A percentile compares a stretch with the other conserved stretches of the same genome.
phyloP scores from a whole-genome alignment of 1,140 invertebrate genomes.

The Propsilocerus akamusi region DNA sequence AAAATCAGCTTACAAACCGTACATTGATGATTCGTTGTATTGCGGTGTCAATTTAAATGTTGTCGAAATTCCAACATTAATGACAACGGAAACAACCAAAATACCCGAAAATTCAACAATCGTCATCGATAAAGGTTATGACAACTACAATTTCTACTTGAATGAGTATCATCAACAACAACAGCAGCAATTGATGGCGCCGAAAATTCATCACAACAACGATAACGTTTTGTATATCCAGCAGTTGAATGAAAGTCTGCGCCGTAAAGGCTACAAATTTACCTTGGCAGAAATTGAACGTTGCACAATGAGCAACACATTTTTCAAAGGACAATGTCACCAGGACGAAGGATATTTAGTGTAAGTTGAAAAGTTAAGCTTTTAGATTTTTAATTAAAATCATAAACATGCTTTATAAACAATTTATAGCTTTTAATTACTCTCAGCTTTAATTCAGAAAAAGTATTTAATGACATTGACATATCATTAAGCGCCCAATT shows the following conservation, averaged over 20 bases:
- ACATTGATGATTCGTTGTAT: background rate
- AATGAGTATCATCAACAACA: background rate
- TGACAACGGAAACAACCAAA: background rate
- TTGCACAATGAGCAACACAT: background rate
- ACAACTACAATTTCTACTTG: background rate
- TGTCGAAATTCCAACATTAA: background rate
- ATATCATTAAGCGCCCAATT: too few species aligned
- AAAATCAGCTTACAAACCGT: background rate
- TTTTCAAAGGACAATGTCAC: background rate
- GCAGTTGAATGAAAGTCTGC: background rate
- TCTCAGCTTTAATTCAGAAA: too few species aligned
- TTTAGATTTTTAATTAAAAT: too few species aligned
- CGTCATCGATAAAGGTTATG: background rate
- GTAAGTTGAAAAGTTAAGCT: too few species aligned
- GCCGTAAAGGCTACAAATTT: background rate
- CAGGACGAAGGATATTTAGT: background rate
- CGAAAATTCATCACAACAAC: background rate
- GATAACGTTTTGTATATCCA: background rate
- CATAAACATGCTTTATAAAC: too few species aligned
- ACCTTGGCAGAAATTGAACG: background rate
- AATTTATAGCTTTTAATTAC: too few species aligned
- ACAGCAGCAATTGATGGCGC: too few species aligned
- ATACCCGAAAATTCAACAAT: background rate
- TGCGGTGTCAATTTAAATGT: background rate
- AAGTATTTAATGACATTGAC: too few species aligned